These are phyloP conservation scores for Cephalopachus bancanus DNA, from an alignment of 2,797 vertebrate genomes.

Conservation along the genomic window DNA sequence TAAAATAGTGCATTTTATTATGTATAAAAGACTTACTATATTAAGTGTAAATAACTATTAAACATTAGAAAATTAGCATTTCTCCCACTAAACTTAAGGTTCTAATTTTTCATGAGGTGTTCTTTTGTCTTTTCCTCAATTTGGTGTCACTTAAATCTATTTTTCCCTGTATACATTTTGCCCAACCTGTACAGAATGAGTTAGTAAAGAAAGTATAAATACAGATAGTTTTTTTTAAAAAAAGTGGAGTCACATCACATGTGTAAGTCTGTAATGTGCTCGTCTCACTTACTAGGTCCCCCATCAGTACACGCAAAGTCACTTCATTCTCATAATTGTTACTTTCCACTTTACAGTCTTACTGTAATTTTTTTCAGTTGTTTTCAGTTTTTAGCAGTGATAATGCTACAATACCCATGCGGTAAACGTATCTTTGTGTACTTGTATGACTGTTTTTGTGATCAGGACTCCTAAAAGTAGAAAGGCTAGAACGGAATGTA, in stretches of 20 bases:
- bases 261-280: background rate
- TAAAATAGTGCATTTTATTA: background rate
- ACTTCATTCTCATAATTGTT: background rate
- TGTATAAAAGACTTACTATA: background rate
- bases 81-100: background rate
- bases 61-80: conserved; percentile 28
- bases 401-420: background rate
- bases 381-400: conserved; percentile 18
- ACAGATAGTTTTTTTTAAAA: conserved; percentile 19
- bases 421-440: background rate
- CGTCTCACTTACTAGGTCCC: background rate
- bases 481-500: conserved; percentile 19
- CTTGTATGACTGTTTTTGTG: background rate
- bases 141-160: background rate
- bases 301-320: background rate
- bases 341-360: background rate
- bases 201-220: conserved; percentile 31
- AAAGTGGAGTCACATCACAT: background rate
- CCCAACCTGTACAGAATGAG: background rate
- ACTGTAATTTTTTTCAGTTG: background rate
- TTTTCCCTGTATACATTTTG: conserved; percentile 3
- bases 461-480: conserved; percentile 35
- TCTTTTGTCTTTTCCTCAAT: conserved; percentile 50
- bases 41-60: conserved; percentile 31
- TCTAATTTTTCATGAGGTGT: conserved; percentile 26